Base-by-base conservation (phyloP, 2,113 vertebrate genomes). In the Scytalopus superciliaris region DNA sequence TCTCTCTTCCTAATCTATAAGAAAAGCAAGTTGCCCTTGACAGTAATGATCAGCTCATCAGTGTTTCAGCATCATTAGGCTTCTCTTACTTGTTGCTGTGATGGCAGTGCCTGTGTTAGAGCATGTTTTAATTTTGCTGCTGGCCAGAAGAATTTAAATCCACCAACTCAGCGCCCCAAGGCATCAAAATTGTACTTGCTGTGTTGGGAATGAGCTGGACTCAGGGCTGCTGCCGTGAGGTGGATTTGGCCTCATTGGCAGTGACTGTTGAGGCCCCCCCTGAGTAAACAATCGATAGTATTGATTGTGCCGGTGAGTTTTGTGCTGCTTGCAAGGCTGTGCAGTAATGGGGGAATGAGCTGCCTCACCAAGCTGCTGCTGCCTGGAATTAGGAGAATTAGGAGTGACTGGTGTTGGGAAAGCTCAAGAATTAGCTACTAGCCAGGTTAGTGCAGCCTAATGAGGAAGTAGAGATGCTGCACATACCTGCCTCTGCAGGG, bases 251-350 rank as follows among this genome's bases (percentile, higher is more conserved):
- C 91, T 92, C 89, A 68, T 75, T 63, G 80, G 56, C 84, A 92
- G 73, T 55, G 93, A 92, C 79, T 94, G 95, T 31, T 86, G 72
- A 67, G 81, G 91, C 80, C 21, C 76, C 92, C 92, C 89, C 74
- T 90, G 90, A 84, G 73, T 82, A 72, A 90, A 77, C 95, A 92
- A 62, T 95, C 93, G 2, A 94, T 96, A 63, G 47, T 72, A 95
- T 96, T 44, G 95, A 93, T 95, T 72, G 40, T 3, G 13, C 93
- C 25, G 22, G 47, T 49, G 94, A 91, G 47, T 84, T 92, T 84
- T 67, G 93, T 60, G 85, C 86, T 23, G 75, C 86, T 84, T 8
- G 89, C 88, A 81, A 37, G 7, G 83, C 83, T 92, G 86, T 64
- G 84, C 68, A 62, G 76, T 72, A 56, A 87, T 37, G 42, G 93